Evolutionary conservation across 2,888 invertebrate species (phyloP).

Genomic region (Helleia helle): DNA sequence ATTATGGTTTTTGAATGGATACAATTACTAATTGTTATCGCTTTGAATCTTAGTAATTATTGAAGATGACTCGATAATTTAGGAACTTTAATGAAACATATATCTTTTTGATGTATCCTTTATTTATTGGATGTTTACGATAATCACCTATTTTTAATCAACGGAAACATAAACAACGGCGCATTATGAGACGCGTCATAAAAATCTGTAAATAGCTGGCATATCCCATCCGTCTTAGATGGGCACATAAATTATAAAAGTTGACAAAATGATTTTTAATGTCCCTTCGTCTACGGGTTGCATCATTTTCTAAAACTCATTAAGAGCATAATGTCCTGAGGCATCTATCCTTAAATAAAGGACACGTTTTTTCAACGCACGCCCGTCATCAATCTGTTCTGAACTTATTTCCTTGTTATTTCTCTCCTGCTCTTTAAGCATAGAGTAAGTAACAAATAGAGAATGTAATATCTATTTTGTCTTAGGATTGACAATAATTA

Average conservation of each 20-base stretch:
- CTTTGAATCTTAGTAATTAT: slow-evolving; percentile 33
- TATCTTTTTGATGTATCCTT: not conserved
- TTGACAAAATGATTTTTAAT: slow-evolving; percentile 70
- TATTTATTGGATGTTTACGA: slow-evolving; percentile 3
- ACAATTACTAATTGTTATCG: not conserved
- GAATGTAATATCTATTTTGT: slow-evolving; percentile 72
- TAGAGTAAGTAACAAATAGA: slow-evolving; percentile 61
- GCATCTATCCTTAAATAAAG: slow-evolving; percentile 55
- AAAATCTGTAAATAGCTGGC: slow-evolving; percentile 44
- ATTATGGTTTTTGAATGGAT: not conserved
- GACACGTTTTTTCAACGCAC: slow-evolving; percentile 57
- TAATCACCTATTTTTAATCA: slow-evolving; percentile 28
- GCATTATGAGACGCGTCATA: slow-evolving; percentile 43
- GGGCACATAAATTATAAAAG: slow-evolving; percentile 52
- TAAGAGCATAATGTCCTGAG: slow-evolving; percentile 46
- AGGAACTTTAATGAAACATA: slow-evolving; percentile 1
- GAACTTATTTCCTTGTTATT: slow-evolving; percentile 60
- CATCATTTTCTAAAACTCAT: slow-evolving; percentile 60
- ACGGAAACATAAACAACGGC: slow-evolving; percentile 47
- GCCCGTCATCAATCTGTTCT: slow-evolving; percentile 60
- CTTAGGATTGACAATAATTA: slow-evolving; percentile 71
- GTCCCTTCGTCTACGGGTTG: slow-evolving; percentile 44
- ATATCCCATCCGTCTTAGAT: slow-evolving; percentile 46
- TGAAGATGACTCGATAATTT: slow-evolving; percentile 36
- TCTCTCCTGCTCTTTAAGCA: slow-evolving; percentile 58